Evolutionary conservation across 1,140 invertebrate genomes (phyloP), one percentile per base, ranked within the genome.

Genomic region (Eriocheir sinensis): DNA sequence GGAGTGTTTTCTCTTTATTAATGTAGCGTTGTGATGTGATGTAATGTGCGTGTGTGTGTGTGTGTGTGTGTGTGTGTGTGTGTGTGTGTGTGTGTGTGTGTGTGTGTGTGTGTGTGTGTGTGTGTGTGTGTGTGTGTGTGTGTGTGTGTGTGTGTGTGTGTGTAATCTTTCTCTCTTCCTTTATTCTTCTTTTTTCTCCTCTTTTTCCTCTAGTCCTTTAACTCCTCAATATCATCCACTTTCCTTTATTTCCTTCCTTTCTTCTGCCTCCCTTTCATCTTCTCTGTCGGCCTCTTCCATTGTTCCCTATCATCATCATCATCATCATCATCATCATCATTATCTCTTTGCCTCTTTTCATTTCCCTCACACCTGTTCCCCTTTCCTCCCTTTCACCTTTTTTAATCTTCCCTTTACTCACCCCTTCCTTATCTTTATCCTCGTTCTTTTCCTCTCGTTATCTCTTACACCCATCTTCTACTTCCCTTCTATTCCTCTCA

Each of bases 51-150:
- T 6, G 36, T 90, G 44, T 44, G 15, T 27, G 44, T 48, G 44
- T 27, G 30, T 27, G 44, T 8, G 15, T 90, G 9, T 36, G 8
- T 8, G 44, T 48, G 30, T 90, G 44, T 90, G 30, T 90, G 44
- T 90, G 44, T 91, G 72, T 91, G 72, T 91, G 72, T 91, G 72
- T 91, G 72, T 91, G 72, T 91, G 89, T 91, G 89, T 91, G 89
- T 91, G 89, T 90, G 89, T 90, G 89, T 90, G 89, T 90, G 38
- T 90, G 38, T 48, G 38, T 53, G 40, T 90, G 44, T 53, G 44
- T 90, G 40, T 90, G 89, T 90, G 44, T 90, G 44, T 90, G 36
- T 90, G 53, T 38, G 53, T 38, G 36, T 83, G 36, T 83, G 36
- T 83, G 36, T 83, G 36, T 83, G 36, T 83, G 36, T 83, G 36